Evolutionary conservation across 2,797 vertebrate genomes (phyloP).

Genomic region (Sebastes diploproa): DNA sequence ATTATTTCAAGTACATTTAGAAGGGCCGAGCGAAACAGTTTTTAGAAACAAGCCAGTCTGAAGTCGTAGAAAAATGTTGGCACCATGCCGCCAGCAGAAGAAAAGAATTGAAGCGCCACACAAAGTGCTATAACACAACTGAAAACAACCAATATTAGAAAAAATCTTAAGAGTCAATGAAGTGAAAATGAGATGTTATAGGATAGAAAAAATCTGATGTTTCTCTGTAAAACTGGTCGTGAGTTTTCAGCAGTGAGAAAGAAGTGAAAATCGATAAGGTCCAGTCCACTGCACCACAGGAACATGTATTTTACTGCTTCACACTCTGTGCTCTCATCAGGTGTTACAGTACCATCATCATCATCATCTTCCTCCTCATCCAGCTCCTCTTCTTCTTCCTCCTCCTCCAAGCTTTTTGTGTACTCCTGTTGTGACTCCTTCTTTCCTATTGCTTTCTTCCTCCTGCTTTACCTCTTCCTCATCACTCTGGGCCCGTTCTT

Average conservation of each 20-base stretch:
- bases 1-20: neutral
- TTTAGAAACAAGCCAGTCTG: neutral
- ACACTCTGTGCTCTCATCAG: neutral
- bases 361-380: constrained; percentile 1
- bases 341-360: constrained; percentile 1
- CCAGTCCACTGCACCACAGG: neutral
- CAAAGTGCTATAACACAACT: neutral
- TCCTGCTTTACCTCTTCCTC: constrained; percentile 7
- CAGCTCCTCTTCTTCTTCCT: neutral
- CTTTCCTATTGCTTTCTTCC: constrained; percentile 13
- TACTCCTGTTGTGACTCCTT: neutral
- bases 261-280: neutral
- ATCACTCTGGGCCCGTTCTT: constrained; percentile 15
- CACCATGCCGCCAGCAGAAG: neutral
- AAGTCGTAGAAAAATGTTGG: neutral
- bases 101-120: neutral
- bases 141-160: neutral
- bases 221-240: neutral
- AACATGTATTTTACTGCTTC: neutral
- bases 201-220: neutral
- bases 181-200: neutral
- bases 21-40: neutral
- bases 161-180: neutral
- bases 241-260: neutral
- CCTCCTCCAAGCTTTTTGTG: neutral